Evolutionary conservation across 2,113 vertebrate genomes (phyloP).

Genomic region (Aspidoscelis tigris): DNA sequence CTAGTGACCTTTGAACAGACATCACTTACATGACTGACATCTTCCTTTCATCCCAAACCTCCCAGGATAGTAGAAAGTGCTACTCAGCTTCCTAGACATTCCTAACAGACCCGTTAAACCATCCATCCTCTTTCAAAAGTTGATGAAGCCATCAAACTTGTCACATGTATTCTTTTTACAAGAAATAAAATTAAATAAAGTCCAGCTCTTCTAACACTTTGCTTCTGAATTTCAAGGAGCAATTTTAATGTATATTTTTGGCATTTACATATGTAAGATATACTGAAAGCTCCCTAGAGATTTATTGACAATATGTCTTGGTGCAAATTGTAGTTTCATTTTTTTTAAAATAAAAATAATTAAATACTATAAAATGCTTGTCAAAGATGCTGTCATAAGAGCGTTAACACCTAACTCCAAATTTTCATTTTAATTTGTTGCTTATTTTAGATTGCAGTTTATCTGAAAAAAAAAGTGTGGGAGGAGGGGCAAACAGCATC

Average conservation of each 20-base stretch:
- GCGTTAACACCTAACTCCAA: not conserved
- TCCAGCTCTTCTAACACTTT: conserved; percentile 34
- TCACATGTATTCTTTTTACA: conserved; percentile 38
- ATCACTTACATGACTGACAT: conserved; percentile 35
- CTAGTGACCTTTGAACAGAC: conserved; percentile 21
- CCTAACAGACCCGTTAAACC: conserved; percentile 48
- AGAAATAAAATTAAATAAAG: conserved; percentile 11
- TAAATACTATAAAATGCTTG: not conserved
- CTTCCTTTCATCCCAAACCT: conserved; percentile 38
- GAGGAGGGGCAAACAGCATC: not conserved
- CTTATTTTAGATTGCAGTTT: not conserved
- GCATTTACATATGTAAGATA: conserved; percentile 1
- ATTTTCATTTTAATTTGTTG: not conserved
- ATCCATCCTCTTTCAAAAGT: conserved; percentile 61
- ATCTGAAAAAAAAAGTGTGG: not conserved
- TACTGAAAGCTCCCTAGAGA: not conserved
- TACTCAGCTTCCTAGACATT: conserved; percentile 47
- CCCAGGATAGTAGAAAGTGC: not conserved
- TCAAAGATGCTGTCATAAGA: not conserved
- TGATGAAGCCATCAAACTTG: conserved; percentile 63
- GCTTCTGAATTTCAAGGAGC: conserved; percentile 45
- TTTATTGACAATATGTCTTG: not conserved
- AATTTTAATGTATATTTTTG: conserved; percentile 39
- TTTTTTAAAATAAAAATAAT: not conserved
- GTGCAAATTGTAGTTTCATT: not conserved